A percentile compares a stretch with the other conserved stretches of the same genome.
Evolutionary conservation across 2,113 vertebrate genomes (phyloP).

Genomic region (Harpagus bidentatus): DNA sequence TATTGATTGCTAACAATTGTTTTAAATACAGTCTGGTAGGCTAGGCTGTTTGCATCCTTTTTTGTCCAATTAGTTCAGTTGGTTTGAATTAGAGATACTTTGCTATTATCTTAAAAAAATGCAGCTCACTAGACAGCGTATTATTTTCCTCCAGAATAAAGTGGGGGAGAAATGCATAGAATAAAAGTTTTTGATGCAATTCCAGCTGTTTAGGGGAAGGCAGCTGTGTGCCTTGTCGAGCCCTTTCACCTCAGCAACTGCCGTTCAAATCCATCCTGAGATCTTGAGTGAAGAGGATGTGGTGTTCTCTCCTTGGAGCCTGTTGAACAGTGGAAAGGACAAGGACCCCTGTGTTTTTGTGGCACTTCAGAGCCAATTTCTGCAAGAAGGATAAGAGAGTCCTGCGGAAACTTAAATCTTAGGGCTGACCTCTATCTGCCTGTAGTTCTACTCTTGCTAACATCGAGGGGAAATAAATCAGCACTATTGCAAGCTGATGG

Average conservation of each 20-base stretch:
- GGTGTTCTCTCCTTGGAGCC: slow-evolving; percentile 22
- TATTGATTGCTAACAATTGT: slow-evolving; percentile 81
- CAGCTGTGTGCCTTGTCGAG: not conserved
- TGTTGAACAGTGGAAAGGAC: slow-evolving; percentile 50
- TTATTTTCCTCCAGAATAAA: not conserved
- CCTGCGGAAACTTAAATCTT: slow-evolving; percentile 54
- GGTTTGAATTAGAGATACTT: slow-evolving; percentile 82
- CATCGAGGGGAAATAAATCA: not conserved
- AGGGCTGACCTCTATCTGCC: slow-evolving; percentile 39
- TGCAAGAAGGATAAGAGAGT: slow-evolving; percentile 42
- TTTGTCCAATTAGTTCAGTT: slow-evolving; percentile 78
- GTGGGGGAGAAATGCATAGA: not conserved
- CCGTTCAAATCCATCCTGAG: slow-evolving; percentile 53
- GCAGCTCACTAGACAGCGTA: not conserved
- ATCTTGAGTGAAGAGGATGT: slow-evolving; percentile 40
- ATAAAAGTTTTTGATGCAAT: not conserved
- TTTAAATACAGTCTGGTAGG: slow-evolving; percentile 78
- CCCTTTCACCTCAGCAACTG: slow-evolving; percentile 46
- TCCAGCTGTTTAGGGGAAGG: slow-evolving; percentile 19
- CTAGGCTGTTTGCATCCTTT: slow-evolving; percentile 70
- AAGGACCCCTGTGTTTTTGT: slow-evolving; percentile 41
- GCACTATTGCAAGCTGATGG: not conserved
- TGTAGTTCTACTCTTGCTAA: not conserved
- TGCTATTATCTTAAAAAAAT: slow-evolving; percentile 62
- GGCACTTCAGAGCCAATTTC: slow-evolving; percentile 52